These are phyloP conservation scores for Ursus arctos DNA, from an alignment of 2,113 vertebrate genomes.

Conservation along the genomic window DNA sequence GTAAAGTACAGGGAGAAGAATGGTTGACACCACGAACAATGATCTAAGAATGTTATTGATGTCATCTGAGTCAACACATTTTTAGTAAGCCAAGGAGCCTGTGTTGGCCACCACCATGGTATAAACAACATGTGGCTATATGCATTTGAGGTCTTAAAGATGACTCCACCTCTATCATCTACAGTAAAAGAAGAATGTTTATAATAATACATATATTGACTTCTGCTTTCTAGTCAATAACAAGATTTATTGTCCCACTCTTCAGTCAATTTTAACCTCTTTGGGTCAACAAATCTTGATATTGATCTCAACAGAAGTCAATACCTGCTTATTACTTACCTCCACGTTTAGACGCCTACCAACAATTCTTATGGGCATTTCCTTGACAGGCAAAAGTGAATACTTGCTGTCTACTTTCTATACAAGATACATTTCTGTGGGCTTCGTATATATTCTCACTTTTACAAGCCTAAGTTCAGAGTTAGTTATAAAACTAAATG, in stretches of 20 bases:
- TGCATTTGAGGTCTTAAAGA: constrained; percentile 81
- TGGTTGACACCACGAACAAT: constrained; percentile 64
- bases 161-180: constrained; percentile 84
- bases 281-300: constrained; percentile 89
- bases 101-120: constrained; percentile 22
- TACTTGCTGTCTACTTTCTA: constrained; percentile 71
- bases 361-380: constrained; percentile 85
- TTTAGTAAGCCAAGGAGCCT: constrained; percentile 38
- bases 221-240: constrained; percentile 88
- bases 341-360: constrained; percentile 83
- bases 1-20: constrained; percentile 71
- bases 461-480: constrained; percentile 48
- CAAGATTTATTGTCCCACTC: constrained; percentile 89
- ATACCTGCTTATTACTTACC: constrained; percentile 89
- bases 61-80: constrained; percentile 41
- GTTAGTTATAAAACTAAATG: constrained; percentile 52
- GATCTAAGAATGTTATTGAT: constrained; percentile 64
- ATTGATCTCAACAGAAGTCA: constrained; percentile 88
- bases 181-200: constrained; percentile 88
- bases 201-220: constrained; percentile 90
- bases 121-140: constrained; percentile 54
- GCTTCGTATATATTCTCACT: constrained; percentile 24
- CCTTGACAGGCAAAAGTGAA: constrained; percentile 75
- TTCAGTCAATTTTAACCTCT: constrained; percentile 90
- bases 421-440: constrained; percentile 42